A percentile compares a stretch with the other conserved stretches of the same genome.
These are phyloP conservation scores for Reticulitermes lucifugus DNA, from an alignment of 2,888 invertebrate genomes.

Conservation along the genomic window DNA sequence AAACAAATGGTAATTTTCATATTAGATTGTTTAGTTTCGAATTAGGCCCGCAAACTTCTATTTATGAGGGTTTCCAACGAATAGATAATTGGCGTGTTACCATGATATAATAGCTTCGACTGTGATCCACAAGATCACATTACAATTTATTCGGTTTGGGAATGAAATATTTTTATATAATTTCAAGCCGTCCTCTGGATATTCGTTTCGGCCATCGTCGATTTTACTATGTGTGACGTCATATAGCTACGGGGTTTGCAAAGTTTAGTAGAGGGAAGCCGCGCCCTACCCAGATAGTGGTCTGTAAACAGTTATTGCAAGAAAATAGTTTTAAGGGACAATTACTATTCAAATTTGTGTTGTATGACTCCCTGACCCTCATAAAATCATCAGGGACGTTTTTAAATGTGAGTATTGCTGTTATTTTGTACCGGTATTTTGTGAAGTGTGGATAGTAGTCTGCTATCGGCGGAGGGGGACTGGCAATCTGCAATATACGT, in stretches of 20 bases:
- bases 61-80: too few relatives aligned
- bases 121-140: too few relatives aligned
- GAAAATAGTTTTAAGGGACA: constrained; percentile 46
- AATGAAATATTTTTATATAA: background rate
- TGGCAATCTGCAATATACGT: constrained; percentile 37
- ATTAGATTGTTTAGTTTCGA: too few relatives aligned
- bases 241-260: constrained; percentile 57
- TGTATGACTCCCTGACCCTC: constrained; percentile 55
- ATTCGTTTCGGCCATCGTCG: constrained; percentile 25
- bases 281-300: constrained; percentile 56
- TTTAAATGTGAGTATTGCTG: constrained; percentile 52
- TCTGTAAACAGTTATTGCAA: constrained; percentile 48
- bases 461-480: constrained; percentile 39
- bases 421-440: constrained; percentile 23
- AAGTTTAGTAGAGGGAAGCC: constrained; percentile 58
- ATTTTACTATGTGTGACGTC: constrained; percentile 48
- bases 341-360: constrained; percentile 47
- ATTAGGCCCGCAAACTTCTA: too few relatives aligned
- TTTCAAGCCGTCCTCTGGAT: background rate
- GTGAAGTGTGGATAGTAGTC: background rate
- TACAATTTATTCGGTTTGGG: too few relatives aligned
- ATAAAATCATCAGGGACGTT: constrained; percentile 50
- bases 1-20: too few relatives aligned
- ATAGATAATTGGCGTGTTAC: too few relatives aligned
- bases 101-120: too few relatives aligned